Conservation (phyloP, 2,797 vertebrate genomes). For the Onychomys arenicola region DNA sequence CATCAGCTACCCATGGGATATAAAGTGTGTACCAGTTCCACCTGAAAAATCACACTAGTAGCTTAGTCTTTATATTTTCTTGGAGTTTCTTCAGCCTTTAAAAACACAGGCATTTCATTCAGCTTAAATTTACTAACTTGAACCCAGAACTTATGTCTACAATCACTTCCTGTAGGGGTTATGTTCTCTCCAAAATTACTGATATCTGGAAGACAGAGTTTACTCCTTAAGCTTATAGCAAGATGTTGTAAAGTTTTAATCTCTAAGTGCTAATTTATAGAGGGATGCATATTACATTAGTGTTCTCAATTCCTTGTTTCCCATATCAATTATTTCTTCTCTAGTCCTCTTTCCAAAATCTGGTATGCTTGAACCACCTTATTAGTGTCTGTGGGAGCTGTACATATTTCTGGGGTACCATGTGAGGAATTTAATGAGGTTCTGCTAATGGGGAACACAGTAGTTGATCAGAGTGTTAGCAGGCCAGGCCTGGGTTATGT, state of each 20-base stretch:
- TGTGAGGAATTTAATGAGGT: not conserved
- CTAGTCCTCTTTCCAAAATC: not conserved
- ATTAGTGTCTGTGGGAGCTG: not conserved
- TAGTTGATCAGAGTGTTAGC: not conserved
- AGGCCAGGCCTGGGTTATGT: too few species aligned
- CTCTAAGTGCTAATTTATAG: not conserved
- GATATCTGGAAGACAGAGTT: not conserved
- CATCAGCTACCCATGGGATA: not conserved
- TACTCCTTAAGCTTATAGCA: not conserved
- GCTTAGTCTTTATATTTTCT: not conserved
- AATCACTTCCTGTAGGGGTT: too few species aligned
- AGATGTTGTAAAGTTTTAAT: not conserved
- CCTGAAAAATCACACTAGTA: not conserved
- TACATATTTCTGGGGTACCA: not conserved
- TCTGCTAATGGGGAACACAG: not conserved
- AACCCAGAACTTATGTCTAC: not conserved
- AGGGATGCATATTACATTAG: not conserved
- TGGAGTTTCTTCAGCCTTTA: slow-evolving; percentile 1
- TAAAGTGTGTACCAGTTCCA: not conserved
- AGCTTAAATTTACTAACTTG: not conserved
- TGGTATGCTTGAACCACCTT: not conserved
- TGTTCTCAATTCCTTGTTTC: not conserved
- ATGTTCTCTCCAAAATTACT: not conserved
- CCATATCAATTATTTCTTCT: not conserved
- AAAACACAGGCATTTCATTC: not conserved